Base-by-base conservation (phyloP, 2,888 invertebrate genomes). In the Eupithecia inturbata region DNA sequence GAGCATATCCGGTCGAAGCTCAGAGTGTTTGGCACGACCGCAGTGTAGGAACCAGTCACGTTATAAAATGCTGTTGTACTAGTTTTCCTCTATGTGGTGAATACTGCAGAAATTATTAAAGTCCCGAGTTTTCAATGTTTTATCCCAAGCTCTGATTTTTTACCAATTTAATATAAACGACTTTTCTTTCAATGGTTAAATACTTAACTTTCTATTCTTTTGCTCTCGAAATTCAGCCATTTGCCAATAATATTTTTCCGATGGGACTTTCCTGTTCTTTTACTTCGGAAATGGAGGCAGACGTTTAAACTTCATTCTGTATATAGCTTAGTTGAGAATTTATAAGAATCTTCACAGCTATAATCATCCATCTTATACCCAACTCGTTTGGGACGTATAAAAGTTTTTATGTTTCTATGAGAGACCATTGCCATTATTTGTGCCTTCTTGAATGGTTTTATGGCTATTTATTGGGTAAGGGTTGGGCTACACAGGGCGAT, bases 171-270 rank as follows among this genome's bases (percentile, higher is more conserved):
- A 76, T 75, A 28, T 64, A 71, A 77, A 76, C 31, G 66, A 77
- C 74, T 76, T 77, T 76, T 70, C 75, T 75, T 74, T 77, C 75
- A 67, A 66, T 71, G 66, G 71, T 77, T 70, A 45, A 60, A 72
- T 71, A 73, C 71, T 72, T 70, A 22, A 72, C 76, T 75, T 74
- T 69, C 71, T 62, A 74, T 77, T 73, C 28, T 75, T 68, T 78
- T 72, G 75, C 75, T 75, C 14, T 78, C 79, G 71, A 75, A 78
- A 77, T 74, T 79, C 69, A 67, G 67, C 77, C 76, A 78, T 82
- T 83, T 80, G 72, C 72, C 71, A 71, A 78, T 79, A 79, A 74
- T 68, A 77, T 78, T 81, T 74, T 84, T 81, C 74, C 77, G 74
- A 66, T 73, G 71, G 76, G 73, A 80, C 80, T 81, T 81, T 77